Conservation (phyloP, 2,113 vertebrate genomes). For the Laticauda laticaudata region DNA sequence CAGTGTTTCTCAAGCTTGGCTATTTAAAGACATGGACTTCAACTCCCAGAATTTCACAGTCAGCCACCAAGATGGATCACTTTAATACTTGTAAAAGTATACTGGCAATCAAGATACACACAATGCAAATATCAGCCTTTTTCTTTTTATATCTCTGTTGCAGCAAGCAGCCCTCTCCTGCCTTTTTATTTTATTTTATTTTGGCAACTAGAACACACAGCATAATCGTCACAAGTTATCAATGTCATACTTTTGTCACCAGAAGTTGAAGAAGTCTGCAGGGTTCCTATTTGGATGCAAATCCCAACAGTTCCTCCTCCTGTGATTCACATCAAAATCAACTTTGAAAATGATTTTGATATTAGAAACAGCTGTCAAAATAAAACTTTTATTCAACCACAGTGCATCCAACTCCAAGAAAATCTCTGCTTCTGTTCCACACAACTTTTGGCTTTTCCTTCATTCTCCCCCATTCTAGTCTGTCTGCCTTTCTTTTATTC, state of each 20-base stretch:
- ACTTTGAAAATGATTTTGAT: constrained; percentile 42
- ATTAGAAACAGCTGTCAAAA: constrained; percentile 47
- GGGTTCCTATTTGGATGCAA: constrained; percentile 54
- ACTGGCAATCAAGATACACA: constrained; percentile 12
- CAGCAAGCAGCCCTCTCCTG: constrained; percentile 16
- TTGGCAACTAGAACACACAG: constrained; percentile 32
- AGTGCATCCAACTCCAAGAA: background rate
- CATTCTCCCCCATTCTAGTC: background rate
- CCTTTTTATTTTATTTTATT: background rate
- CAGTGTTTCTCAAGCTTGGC: background rate
- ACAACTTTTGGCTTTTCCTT: constrained; percentile 19
- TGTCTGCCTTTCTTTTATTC: background rate
- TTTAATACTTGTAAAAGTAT: background rate
- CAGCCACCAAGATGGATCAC: background rate
- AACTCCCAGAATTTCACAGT: background rate
- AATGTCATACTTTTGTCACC: constrained; percentile 47
- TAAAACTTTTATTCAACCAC: constrained; percentile 47
- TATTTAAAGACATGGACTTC: background rate
- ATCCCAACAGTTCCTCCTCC: constrained; percentile 33
- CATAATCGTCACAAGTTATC: constrained; percentile 44
- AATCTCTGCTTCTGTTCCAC: constrained; percentile 26
- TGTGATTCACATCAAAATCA: constrained; percentile 49
- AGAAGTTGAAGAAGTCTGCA: constrained; percentile 54
- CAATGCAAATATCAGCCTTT: background rate
- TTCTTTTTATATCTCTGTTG: constrained; percentile 25